Base-by-base conservation (phyloP, 2,888 invertebrate species). In the Phasia obesa region DNA sequence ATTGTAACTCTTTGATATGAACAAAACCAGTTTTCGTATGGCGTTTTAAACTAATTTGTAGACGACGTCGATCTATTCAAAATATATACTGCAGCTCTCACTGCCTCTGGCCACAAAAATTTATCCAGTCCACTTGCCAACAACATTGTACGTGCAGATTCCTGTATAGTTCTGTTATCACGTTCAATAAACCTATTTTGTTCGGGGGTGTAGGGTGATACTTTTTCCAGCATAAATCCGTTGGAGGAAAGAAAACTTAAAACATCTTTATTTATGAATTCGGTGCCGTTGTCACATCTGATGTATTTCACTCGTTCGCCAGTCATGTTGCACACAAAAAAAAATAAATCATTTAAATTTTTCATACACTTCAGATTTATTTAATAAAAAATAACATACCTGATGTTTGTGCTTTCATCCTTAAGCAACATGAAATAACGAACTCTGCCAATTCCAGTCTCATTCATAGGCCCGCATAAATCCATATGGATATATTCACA, bases 381-480 rank as follows among this genome's bases (percentile, higher is more conserved):
- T 75, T 55, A 5, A 60, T 55, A 64, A 67, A 55, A 74, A 76
- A 19, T 74, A 80, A 70, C 57, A 44, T 53, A 49, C 73, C 73
- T 83, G 73, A 82, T 77, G 21, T 31, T 21, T 74, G 77, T 74
- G 73, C 74, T 78, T 74, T 84, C 85, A 69, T 85, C 81, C 70
- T 84, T 84, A 35, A 84, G 73, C 69, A 86, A 74, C 44, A 86
- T 49, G 70, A 82, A 82, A 81, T 84, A 85, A 21, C 76, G 70
- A 38, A 80, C 21, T 23, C 79, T 83, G 0, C 62, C 57, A 49
- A 84, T 67, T 11, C 74, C 73, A 31, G 27, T 64, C 21, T 74
- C 71, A 44, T 60, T 74, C 70, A 84, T 84, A 5, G 83, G 76
- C 7, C 79, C 81, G 47, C 78, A 75, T 51, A 83, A 59, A 53